Evolutionary conservation across 2,113 vertebrate genomes (phyloP).

Genomic region (Struthio camelus): DNA sequence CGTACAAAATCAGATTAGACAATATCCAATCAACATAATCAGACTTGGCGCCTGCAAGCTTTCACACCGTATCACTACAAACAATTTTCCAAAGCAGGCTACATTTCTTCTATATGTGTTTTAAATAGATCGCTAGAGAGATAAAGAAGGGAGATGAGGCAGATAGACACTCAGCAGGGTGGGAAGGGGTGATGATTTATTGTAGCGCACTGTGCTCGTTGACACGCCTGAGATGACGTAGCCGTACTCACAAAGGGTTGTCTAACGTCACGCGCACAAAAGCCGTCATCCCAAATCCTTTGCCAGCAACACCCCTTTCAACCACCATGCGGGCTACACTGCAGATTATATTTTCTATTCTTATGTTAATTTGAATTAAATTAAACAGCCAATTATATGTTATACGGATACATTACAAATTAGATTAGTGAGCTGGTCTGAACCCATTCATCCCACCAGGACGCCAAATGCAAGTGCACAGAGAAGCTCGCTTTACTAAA

Average conservation of each 20-base stretch:
- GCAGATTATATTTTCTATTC: slow-evolving; percentile 33
- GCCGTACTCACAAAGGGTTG: accelerated
- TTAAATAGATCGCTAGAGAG: slow-evolving; percentile 6
- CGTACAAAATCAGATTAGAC: slow-evolving; percentile 65
- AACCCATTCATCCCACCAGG: slow-evolving; percentile 33
- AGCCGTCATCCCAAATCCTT: accelerated
- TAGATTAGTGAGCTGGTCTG: slow-evolving; percentile 38
- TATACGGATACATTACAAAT: slow-evolving; percentile 52
- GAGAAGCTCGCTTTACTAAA: not conserved
- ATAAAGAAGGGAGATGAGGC: not conserved
- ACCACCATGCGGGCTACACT: not conserved
- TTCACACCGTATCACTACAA: not conserved
- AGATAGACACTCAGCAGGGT: not conserved
- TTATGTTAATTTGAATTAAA: slow-evolving; percentile 57
- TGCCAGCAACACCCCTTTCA: not conserved
- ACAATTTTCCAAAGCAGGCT: not conserved
- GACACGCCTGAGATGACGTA: accelerated
- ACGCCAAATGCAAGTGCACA: accelerated
- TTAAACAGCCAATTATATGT: slow-evolving; percentile 49
- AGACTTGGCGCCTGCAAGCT: not conserved
- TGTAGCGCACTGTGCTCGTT: not conserved
- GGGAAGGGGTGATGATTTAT: not conserved
- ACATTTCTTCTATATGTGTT: not conserved
- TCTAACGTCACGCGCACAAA: accelerated
- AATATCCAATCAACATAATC: slow-evolving; percentile 65